Base-by-base conservation (phyloP, 2,113 vertebrate genomes). In the Falco punctatus region DNA sequence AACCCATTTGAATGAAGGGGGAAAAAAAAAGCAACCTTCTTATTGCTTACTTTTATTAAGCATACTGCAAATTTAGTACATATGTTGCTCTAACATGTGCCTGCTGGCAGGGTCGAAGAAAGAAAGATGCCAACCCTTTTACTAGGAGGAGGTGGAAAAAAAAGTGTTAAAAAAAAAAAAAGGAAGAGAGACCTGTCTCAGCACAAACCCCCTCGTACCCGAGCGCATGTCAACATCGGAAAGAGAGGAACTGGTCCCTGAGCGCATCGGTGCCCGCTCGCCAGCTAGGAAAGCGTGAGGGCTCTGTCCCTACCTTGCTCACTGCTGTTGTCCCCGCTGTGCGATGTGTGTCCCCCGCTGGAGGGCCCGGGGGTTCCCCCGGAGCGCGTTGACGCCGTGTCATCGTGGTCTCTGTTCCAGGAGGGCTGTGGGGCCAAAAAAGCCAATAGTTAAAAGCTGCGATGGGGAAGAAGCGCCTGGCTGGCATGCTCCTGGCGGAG, bases 251-350 rank as follows among this genome's bases (percentile, higher is more conserved):
- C 22, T 6, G 4, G 51, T 73, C 81, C 91, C 81, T 5, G 20
- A 64, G 62, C 6, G n/a, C 17, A 2, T 4, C 15, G 7, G 71
- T 90, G 81, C 65, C n/a, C 21, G 2, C 49, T 71, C 6, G 38
- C 24, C 55, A 77, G 73, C 88, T 88, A 93, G 59, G 57, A 83
- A 83, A 71, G 73, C 12, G 28, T 30, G 59, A 96, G 95, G 97
- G 89, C 49, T 90, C 73, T 66, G 52, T 94, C 95, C 99, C 98
- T 98, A 99, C 99, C 99, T 98, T 99, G 99, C 97, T 99, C 99
- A 89, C 99, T 99, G 98, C 99, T 99, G 98, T 99, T 99, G 98
- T 99, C 99, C 23, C 99, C 99, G 7, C 99, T 99, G 98, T 99
- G 99, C 12, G 99, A 99, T 71, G 99, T 99, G 96, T 99, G 99